phyloP scores from a whole-genome alignment of 2,797 vertebrate genomes.

The Microhierax caerulescens region DNA sequence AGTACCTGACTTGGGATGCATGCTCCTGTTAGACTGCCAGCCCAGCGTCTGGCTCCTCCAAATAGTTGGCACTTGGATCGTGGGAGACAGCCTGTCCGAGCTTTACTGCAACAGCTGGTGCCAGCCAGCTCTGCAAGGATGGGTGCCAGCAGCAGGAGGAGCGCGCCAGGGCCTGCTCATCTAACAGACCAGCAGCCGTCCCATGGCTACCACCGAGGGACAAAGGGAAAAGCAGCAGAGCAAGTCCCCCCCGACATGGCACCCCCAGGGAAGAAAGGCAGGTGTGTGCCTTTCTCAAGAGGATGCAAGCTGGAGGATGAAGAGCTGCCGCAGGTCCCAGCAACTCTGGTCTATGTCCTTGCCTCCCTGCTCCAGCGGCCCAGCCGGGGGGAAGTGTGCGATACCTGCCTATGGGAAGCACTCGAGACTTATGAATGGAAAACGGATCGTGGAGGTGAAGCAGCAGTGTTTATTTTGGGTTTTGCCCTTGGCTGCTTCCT shows the following conservation, averaged over 20 bases:
- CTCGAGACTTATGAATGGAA: neutral
- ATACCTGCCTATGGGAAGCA: neutral
- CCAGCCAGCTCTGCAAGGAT: slow-evolving; percentile 10
- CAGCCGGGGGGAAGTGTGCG: neutral
- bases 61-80: neutral
- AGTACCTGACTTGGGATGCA: neutral
- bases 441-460: neutral
- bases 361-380: neutral
- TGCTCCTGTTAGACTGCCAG: neutral
- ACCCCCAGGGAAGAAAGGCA: neutral
- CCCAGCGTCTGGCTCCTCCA: slow-evolving; percentile 11
- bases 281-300: rapidly evolving
- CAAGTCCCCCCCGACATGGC: neutral
- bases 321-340: neutral
- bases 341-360: neutral
- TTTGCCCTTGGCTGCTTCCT: neutral
- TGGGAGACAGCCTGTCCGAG: neutral
- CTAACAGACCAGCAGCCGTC: neutral
- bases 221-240: neutral
- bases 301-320: neutral
- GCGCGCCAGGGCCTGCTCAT: neutral
- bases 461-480: neutral
- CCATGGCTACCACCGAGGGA: neutral
- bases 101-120: slow-evolving; percentile 49
- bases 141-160: slow-evolving; percentile 13